Percentiles rank a stretch among this genome's conserved stretches.
Evolutionary conservation across 2,113 vertebrate genomes (phyloP).

Genomic region (Oxyura jamaicensis): DNA sequence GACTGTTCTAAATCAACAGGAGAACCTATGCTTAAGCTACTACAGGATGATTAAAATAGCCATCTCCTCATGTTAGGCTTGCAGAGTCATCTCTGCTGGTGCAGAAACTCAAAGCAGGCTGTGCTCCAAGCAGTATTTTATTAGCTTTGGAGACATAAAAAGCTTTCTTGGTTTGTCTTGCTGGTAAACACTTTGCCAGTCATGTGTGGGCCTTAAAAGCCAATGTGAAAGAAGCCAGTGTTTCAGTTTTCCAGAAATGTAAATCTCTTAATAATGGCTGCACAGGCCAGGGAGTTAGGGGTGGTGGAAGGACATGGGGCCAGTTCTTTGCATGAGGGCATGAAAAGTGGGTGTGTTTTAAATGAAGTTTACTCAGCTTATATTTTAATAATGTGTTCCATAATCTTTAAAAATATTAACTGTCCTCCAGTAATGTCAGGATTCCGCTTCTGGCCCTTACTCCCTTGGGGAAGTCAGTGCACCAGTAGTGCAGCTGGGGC

Average conservation of each 20-base stretch:
- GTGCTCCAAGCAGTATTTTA: conserved; percentile 23
- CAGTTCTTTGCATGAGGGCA: not conserved
- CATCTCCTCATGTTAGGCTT: not conserved
- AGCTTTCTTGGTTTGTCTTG: not conserved
- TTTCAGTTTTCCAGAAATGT: not conserved
- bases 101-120: not conserved
- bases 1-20: conserved; percentile 55
- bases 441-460: not conserved
- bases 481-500: not conserved
- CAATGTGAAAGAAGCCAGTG: not conserved
- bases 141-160: conserved; percentile 26
- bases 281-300: not conserved
- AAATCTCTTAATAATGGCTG: not conserved
- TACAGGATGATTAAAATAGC: conserved; percentile 66
- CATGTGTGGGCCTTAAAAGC: not conserved
- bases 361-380: not conserved
- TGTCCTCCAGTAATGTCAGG: not conserved
- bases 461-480: not conserved
- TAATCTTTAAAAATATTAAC: not conserved
- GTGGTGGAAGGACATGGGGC: not conserved
- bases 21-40: conserved; percentile 59
- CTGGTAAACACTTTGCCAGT: not conserved
- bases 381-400: not conserved
- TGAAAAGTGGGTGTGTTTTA: not conserved
- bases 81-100: not conserved